phyloP scores from a whole-genome alignment of 92 coral and sea anemone genomes.

The Nematostella vectensis region DNA sequence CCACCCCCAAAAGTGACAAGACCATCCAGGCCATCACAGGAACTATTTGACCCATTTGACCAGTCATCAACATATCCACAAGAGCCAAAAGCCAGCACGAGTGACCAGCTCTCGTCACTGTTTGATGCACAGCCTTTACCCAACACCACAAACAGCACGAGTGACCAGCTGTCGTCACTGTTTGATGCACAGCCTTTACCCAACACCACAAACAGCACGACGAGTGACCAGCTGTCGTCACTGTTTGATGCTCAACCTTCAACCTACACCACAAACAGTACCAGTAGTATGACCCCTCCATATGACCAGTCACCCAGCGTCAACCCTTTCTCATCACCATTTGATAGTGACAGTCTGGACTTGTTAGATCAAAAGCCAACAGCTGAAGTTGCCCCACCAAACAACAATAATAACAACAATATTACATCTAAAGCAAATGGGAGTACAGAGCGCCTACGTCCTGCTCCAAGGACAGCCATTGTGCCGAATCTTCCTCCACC shows the following conservation, averaged over 20 bases:
- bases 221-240: too few species aligned
- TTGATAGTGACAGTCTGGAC: slow-evolving; percentile 24
- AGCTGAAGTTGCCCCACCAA: slow-evolving; percentile 4
- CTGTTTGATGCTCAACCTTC: slow-evolving; percentile 5
- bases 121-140: slow-evolving; percentile 4
- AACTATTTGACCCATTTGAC: slow-evolving; percentile 33
- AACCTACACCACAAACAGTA: background rate
- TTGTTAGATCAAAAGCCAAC: slow-evolving; percentile 7
- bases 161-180: too few species aligned
- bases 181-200: slow-evolving; percentile 2
- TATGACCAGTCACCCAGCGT: slow-evolving; percentile 15
- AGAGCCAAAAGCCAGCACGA: too few species aligned
- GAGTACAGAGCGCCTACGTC: slow-evolving; percentile 2
- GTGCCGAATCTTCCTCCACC: slow-evolving; percentile 81
- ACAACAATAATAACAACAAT: slow-evolving; percentile 3
- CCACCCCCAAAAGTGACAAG: slow-evolving; percentile 25
- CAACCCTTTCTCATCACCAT: slow-evolving; percentile 16
- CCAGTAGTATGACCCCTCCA: background rate
- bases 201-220: too few species aligned
- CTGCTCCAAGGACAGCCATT: slow-evolving; percentile 19
- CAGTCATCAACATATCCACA: too few species aligned
- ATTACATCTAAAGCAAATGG: slow-evolving; percentile 15
- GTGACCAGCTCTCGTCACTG: too few species aligned
- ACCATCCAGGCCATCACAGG: slow-evolving; percentile 1
- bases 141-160: too few species aligned